phyloP scores from a whole-genome alignment of 2,113 vertebrate species.

The Perca fluviatilis region DNA sequence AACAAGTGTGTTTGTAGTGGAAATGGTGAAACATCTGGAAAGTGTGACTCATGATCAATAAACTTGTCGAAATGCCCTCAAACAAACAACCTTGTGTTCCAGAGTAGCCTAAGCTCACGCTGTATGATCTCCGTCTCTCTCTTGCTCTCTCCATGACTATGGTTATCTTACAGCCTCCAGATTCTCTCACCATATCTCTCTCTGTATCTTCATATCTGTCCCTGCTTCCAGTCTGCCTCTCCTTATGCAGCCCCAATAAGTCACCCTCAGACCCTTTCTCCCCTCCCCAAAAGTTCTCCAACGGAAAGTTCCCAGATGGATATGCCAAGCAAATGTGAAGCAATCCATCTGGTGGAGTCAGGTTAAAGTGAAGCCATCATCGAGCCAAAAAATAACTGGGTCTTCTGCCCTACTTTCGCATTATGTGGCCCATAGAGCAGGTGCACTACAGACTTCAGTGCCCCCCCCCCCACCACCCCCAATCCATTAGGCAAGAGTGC shows the following conservation, averaged over 20 bases:
- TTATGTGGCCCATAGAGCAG: too few relatives aligned
- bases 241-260: background rate
- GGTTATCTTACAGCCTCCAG: background rate
- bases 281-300: too few relatives aligned
- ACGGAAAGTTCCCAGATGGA: too few relatives aligned
- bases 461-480: too few relatives aligned
- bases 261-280: background rate
- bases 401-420: too few relatives aligned
- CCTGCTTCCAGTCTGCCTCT: background rate
- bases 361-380: too few relatives aligned
- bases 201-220: background rate
- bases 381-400: too few relatives aligned
- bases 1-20: background rate
- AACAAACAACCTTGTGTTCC: background rate
- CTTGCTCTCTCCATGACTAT: background rate
- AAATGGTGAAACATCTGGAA: background rate
- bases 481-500: too few relatives aligned
- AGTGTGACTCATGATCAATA: slow-evolving; percentile 8
- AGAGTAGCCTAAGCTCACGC: background rate
- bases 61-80: background rate
- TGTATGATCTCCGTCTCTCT: too few relatives aligned
- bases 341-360: too few relatives aligned
- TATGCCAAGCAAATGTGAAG: too few relatives aligned
- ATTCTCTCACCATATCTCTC: background rate
- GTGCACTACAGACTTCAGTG: too few relatives aligned